A percentile compares a stretch with the other conserved stretches of the same genome.
Conservation (phyloP, 2,797 vertebrate genomes). For the Pantherophis alleghaniensis region DNA sequence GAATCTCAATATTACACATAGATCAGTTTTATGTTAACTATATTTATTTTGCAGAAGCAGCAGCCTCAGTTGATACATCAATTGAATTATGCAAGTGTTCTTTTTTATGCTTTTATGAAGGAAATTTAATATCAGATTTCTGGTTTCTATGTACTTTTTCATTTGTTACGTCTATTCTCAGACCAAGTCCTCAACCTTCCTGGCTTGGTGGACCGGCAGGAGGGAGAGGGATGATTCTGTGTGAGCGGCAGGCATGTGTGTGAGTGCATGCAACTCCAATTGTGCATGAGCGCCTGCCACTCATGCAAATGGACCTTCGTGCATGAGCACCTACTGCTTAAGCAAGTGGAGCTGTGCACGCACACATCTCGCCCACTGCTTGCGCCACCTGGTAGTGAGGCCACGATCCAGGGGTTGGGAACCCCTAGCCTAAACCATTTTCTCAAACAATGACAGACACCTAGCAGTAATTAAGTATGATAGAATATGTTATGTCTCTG, state of each 20-base stretch:
- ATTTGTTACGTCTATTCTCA: background rate
- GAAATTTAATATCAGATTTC: background rate
- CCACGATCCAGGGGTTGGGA: no score
- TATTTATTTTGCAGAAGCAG: background rate
- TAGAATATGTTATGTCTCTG: background rate
- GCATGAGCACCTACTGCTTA: background rate
- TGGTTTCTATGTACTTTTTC: background rate
- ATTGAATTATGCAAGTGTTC: background rate
- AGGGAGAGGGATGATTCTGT: background rate
- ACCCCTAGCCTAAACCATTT: background rate
- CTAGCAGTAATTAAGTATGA: background rate
- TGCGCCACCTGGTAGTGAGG: background rate
- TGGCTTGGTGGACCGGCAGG: background rate
- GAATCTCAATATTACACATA: background rate
- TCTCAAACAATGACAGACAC: background rate
- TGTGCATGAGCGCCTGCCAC: no score
- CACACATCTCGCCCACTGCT: background rate
- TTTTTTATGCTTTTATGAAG: background rate
- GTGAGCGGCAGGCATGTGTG: background rate
- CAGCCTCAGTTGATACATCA: background rate
- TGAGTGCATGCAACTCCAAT: no score
- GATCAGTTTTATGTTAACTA: background rate
- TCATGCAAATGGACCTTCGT: background rate
- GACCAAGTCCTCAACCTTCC: background rate
- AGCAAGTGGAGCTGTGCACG: background rate